Evolutionary conservation across 2,113 vertebrate genomes (phyloP), one percentile per base, ranked within the genome.

Genomic region (Sebastes schlegelii): DNA sequence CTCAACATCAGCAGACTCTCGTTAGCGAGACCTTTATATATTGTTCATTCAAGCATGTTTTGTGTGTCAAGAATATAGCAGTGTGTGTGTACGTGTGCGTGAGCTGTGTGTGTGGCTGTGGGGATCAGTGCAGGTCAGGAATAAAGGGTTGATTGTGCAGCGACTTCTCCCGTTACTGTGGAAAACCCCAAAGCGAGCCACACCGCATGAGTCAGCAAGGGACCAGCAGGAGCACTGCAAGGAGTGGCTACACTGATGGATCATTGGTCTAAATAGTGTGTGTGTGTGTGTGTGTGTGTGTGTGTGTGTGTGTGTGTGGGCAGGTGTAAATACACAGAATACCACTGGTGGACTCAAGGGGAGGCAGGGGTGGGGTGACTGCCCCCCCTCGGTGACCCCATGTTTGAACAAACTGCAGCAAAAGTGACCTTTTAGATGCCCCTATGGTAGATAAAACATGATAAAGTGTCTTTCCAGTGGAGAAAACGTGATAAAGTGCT

Each of bases 91-190:
- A 63, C n/a, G 16, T 60, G 72, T 82, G 26, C 8, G 68, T 70
- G 74, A 46, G 26, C 11, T 46, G 63, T 57, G 66, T 79, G 72
- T 79, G 72, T 45, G 55, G 51, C n/a, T 63, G 43, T 63, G 75
- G 49, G 21, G 51, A 65, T 77, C 63, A 60, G 83, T 62, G 68
- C 57, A 84, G 81, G 77, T 85, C 79, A 77, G 52, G 84, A 77
- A 93, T 89, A 93, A 94, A 93, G 89, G 73, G 21, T 40, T 66
- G 67, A 90, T 91, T 94, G 92, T 94, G 77, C 62, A 64, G 63
- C 4, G 5, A 81, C 80, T 61, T 87, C 88, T 91, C 83, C 75
- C 34, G 21, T 89, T 89, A 71, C 86, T 75, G 78, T 90, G 93
- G 91, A 94, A 94, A 93, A 88, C 84, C 92, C 91, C 89, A 10